Conservation (phyloP, 2,113 vertebrate genomes). For the Porphyrio hochstetteri region DNA sequence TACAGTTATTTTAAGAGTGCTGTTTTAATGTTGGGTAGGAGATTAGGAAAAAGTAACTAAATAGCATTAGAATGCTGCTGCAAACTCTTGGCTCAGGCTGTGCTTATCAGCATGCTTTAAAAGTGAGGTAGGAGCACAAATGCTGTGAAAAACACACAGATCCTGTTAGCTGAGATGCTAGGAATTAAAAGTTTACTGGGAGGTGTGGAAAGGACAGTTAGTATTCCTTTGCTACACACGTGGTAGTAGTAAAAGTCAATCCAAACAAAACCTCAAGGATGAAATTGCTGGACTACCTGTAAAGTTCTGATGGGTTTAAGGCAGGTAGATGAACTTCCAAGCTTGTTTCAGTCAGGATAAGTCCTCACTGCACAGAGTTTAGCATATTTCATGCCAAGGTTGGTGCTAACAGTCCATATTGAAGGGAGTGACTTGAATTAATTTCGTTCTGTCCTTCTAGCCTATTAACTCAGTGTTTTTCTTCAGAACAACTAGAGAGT, state of each 20-base stretch:
- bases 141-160: not conserved
- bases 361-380: not conserved
- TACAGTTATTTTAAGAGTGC: not conserved
- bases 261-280: not conserved
- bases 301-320: not conserved
- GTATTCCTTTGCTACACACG: not conserved
- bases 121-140: not conserved
- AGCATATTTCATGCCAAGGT: not conserved
- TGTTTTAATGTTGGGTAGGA: not conserved
- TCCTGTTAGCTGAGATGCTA: not conserved
- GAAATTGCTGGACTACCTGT: not conserved
- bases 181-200: not conserved
- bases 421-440: not conserved
- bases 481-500: not conserved
- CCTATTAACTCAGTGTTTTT: not conserved
- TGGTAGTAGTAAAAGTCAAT: not conserved
- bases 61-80: not conserved
- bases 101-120: not conserved
- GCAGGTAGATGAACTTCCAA: not conserved
- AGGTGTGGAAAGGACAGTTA: not conserved
- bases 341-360: not conserved
- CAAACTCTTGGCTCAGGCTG: not conserved
- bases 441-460: not conserved
- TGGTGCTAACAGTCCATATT: not conserved
- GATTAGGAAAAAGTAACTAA: not conserved